phyloP scores from a whole-genome alignment of 2,888 invertebrate genomes.

The Didymodactylos carnosus region DNA sequence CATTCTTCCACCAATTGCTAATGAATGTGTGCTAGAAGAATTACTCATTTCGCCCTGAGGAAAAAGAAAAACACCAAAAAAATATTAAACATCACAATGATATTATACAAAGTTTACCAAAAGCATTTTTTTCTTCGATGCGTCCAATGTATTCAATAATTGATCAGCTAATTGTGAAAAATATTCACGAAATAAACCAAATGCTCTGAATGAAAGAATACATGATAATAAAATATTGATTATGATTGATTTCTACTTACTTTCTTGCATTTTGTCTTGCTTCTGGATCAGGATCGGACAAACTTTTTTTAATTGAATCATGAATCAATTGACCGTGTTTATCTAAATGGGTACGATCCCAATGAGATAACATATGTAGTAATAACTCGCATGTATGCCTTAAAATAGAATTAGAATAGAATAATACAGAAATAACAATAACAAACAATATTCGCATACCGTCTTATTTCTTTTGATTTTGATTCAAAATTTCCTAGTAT shows the following conservation, averaged over 20 bases:
- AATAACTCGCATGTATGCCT: conserved; percentile 2
- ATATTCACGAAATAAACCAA: conserved; percentile 64
- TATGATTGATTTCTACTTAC: no score
- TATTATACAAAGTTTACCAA: background rate
- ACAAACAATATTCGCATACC: background rate
- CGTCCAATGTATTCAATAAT: conserved; percentile 60
- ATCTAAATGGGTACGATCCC: conserved; percentile 5
- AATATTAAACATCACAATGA: background rate
- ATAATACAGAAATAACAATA: background rate
- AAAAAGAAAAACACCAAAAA: background rate
- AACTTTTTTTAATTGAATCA: conserved; percentile 6
- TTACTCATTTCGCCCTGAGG: conserved; percentile 38
- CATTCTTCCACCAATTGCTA: conserved; percentile 23
- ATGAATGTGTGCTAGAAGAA: conserved; percentile 34
- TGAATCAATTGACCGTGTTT: background rate
- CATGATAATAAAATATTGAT: background rate
- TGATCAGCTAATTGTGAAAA: conserved; percentile 73
- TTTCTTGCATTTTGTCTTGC: conserved; percentile 4
- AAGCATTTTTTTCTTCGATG: conserved; percentile 49
- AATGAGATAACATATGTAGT: background rate
- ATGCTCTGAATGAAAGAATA: conserved; percentile 51
- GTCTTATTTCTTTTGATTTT: conserved; percentile 9
- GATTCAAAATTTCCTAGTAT: background rate
- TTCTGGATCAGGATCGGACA: conserved; percentile 8
- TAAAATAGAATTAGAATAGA: background rate